Conservation (phyloP, 2,888 invertebrate genomes). For the Hylaea fasciaria region DNA sequence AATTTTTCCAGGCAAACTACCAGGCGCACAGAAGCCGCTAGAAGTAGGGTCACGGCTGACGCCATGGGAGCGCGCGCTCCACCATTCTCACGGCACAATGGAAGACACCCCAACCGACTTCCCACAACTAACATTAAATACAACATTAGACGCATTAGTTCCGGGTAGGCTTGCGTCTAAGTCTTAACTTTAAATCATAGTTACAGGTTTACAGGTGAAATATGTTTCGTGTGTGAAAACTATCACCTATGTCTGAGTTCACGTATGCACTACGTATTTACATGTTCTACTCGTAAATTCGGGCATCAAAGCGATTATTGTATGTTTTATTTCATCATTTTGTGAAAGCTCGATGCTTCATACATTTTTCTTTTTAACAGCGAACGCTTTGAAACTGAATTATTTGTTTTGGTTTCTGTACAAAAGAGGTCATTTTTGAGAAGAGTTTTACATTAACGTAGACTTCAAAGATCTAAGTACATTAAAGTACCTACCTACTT, state of each 20-base stretch:
- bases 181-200: slow-evolving; percentile 12
- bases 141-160: slow-evolving; percentile 30
- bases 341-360: too few relatives aligned
- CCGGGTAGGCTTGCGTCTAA: slow-evolving; percentile 28
- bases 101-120: slow-evolving; percentile 39
- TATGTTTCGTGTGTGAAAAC: too few relatives aligned
- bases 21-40: slow-evolving; percentile 23
- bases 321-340: too few relatives aligned
- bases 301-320: too few relatives aligned
- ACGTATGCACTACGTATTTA: neutral
- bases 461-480: neutral
- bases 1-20: slow-evolving; percentile 6
- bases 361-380: too few relatives aligned
- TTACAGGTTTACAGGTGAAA: slow-evolving; percentile 1
- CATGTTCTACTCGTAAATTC: too few relatives aligned
- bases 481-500: neutral
- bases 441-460: neutral
- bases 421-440: neutral
- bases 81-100: slow-evolving; percentile 38
- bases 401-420: too few relatives aligned
- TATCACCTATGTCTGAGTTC: too few relatives aligned
- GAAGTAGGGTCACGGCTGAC: slow-evolving; percentile 33
- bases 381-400: too few relatives aligned
- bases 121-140: slow-evolving; percentile 32
- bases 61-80: slow-evolving; percentile 26